Conservation (phyloP, 2,113 vertebrate genomes). For the Aegypius monachus region DNA sequence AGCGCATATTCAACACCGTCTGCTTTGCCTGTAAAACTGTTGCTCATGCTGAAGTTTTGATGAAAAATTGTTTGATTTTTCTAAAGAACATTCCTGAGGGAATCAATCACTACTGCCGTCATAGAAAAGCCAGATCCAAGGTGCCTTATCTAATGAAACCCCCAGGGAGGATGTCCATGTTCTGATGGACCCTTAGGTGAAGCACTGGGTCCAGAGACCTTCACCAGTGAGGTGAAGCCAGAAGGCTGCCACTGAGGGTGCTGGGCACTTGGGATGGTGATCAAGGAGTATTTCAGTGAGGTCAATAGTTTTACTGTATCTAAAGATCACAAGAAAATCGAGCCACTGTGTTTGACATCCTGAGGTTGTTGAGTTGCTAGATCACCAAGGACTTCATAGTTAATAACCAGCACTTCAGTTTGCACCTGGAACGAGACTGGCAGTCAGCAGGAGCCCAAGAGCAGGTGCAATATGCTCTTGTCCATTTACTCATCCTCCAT, state of each 20-base stretch:
- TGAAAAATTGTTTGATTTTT: background rate
- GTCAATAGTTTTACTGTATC: background rate
- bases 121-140: background rate
- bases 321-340: background rate
- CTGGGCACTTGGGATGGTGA: background rate
- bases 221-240: background rate
- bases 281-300: background rate
- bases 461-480: conserved; percentile 48
- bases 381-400: background rate
- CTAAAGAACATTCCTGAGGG: background rate
- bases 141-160: background rate
- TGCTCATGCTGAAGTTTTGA: background rate
- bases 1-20: background rate
- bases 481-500: conserved; percentile 22
- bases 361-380: background rate
- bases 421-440: background rate
- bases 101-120: background rate
- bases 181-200: background rate
- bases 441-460: conserved; percentile 26
- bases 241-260: background rate
- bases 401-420: background rate
- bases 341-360: background rate
- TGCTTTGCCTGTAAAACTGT: background rate
- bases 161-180: background rate
- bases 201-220: background rate